These are phyloP conservation scores for Cabera pusaria DNA, from an alignment of 2,888 invertebrate genomes.

Conservation along the genomic window DNA sequence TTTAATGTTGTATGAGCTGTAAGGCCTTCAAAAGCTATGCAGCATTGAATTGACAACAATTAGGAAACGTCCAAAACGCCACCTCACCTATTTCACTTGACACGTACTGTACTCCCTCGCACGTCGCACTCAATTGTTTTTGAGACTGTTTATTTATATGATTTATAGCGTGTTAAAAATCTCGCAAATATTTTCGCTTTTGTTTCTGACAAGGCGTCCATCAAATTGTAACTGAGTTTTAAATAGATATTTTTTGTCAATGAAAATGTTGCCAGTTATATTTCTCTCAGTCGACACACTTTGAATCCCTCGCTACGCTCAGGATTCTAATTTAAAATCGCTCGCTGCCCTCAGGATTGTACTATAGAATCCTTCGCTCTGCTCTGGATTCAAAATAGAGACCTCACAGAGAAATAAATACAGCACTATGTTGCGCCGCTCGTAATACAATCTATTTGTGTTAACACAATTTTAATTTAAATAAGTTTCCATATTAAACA, in stretches of 20 bases:
- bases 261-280: constrained; percentile 1
- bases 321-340: too few species aligned
- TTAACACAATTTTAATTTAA: too few species aligned
- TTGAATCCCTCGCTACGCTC: too few species aligned
- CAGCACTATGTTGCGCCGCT: too few species aligned
- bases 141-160: constrained; percentile 4
- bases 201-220: constrained; percentile 1
- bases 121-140: constrained; percentile 9
- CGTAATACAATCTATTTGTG: too few species aligned
- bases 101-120: constrained; percentile 13
- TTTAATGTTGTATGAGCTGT: too few species aligned
- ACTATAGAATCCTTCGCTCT: too few species aligned
- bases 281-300: too few species aligned
- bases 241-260: not conserved
- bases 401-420: too few species aligned
- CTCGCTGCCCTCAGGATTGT: too few species aligned
- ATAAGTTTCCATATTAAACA: too few species aligned
- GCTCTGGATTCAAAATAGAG: too few species aligned
- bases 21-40: not conserved
- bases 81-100: constrained; percentile 12
- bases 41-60: constrained; percentile 7
- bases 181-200: not conserved
- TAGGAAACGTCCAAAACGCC: constrained; percentile 22
- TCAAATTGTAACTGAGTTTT: constrained; percentile 1
- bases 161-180: constrained; percentile 8